Conservation (phyloP, 2,797 vertebrate species). For the Amblyopsis hoosieri region DNA sequence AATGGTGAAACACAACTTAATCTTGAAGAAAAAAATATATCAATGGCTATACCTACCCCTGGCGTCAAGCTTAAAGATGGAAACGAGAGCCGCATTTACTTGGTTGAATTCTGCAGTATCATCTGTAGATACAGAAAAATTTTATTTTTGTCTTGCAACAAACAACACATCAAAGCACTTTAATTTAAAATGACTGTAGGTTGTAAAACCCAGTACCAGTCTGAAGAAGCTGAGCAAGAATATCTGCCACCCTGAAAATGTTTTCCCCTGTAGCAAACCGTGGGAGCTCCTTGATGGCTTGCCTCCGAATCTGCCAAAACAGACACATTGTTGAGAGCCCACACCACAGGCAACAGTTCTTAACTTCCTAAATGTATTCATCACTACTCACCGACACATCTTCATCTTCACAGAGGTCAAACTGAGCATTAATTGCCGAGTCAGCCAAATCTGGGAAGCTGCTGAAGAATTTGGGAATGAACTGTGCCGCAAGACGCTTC, state of each 20-base stretch:
- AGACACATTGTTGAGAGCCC: too few species aligned
- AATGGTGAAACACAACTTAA: background rate
- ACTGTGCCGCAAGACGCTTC: constrained; percentile 95
- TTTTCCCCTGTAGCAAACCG: constrained; percentile 98
- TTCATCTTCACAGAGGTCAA: constrained; percentile 98
- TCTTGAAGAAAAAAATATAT: too few species aligned
- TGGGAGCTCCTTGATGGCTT: constrained; percentile 97
- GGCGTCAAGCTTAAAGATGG: constrained; percentile 97
- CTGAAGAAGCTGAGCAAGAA: constrained; percentile 95
- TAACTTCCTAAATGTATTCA: too few species aligned
- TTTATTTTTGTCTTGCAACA: too few species aligned
- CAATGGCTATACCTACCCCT: constrained; percentile 81
- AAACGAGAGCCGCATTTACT: constrained; percentile 92
- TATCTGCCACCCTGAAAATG: constrained; percentile 94
- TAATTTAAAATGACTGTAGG: background rate
- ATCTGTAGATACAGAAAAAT: constrained; percentile 74
- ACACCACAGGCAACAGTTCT: too few species aligned
- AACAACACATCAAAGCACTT: too few species aligned
- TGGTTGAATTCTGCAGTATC: constrained; percentile 97
- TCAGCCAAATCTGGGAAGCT: constrained; percentile 96
- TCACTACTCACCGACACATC: constrained; percentile 91
- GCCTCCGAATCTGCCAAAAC: constrained; percentile 86
- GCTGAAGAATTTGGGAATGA: constrained; percentile 98
- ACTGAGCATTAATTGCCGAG: constrained; percentile 94
- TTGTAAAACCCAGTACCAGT: constrained; percentile 79